These are phyloP conservation scores for Polyommatus iphigenia DNA, from an alignment of 2,888 invertebrate genomes.

Conservation along the genomic window DNA sequence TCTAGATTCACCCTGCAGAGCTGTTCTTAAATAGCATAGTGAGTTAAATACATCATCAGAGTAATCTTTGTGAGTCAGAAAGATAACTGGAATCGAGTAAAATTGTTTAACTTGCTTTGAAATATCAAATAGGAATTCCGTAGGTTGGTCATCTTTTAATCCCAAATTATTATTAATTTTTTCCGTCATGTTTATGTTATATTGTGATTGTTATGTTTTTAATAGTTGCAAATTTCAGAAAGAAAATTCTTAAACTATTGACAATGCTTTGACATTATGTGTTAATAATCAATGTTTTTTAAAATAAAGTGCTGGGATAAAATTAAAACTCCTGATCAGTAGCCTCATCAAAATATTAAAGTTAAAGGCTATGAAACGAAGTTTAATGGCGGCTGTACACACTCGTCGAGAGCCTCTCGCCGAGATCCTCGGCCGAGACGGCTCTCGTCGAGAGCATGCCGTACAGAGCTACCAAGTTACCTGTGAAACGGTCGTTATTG, in stretches of 20 bases:
- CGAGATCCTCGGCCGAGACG: too few relatives aligned
- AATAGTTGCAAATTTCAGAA: neutral
- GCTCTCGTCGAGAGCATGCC: too few relatives aligned
- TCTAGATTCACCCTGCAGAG: constrained; percentile 49
- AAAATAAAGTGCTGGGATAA: neutral
- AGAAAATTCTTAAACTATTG: neutral
- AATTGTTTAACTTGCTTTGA: constrained; percentile 63
- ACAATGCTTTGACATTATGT: neutral
- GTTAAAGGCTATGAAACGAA: too few relatives aligned
- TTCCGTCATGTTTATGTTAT: neutral
- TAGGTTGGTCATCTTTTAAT: constrained; percentile 43
- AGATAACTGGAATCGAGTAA: constrained; percentile 67
- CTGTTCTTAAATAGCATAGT: constrained; percentile 56
- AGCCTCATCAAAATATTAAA: too few relatives aligned
- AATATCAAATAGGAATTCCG: constrained; percentile 61
- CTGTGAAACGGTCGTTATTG: too few relatives aligned
- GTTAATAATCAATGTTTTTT: neutral
- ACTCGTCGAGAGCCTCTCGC: too few relatives aligned
- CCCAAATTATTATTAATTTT: neutral
- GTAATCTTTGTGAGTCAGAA: constrained; percentile 62
- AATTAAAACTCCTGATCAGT: too few relatives aligned
- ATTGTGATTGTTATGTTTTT: too few relatives aligned
- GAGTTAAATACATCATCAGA: constrained; percentile 61
- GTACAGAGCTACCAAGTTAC: too few relatives aligned
- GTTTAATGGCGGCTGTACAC: too few relatives aligned